Percentiles rank a stretch among this genome's conserved stretches.
These are phyloP conservation scores for Belonocnema kinseyi DNA, from an alignment of 1,140 invertebrate genomes.

Conservation along the genomic window DNA sequence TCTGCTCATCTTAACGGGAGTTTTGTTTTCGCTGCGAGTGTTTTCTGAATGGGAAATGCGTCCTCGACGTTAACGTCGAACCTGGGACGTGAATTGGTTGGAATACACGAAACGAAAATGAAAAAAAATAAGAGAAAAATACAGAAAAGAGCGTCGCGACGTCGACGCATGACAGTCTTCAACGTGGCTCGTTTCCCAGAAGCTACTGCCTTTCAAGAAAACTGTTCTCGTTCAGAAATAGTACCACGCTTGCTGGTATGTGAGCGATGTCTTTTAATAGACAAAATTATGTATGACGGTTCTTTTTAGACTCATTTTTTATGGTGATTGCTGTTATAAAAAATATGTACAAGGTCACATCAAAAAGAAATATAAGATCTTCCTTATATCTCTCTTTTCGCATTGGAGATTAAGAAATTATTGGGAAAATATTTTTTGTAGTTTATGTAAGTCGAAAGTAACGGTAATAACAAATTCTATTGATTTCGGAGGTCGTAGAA, in stretches of 20 bases:
- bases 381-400: not conserved
- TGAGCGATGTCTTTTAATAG: not conserved
- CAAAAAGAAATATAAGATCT: not conserved
- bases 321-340: not conserved
- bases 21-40: too few relatives aligned
- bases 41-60: conserved; percentile 1
- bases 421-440: too few relatives aligned
- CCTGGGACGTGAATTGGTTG: not conserved
- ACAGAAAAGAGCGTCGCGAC: conserved; percentile 4
- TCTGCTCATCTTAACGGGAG: too few relatives aligned
- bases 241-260: not conserved
- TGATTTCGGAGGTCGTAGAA: too few relatives aligned
- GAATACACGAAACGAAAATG: conserved; percentile 3
- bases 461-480: too few relatives aligned
- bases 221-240: conserved; percentile 18
- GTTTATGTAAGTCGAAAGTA: too few relatives aligned
- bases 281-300: not conserved
- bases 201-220: conserved; percentile 7
- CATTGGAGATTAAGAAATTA: too few relatives aligned
- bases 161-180: not conserved
- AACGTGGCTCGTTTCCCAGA: conserved; percentile 11
- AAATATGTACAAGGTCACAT: not conserved
- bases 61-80: not conserved
- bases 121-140: not conserved
- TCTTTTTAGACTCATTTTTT: not conserved